These are phyloP conservation scores for Aldabrachelys gigantea DNA, from an alignment of 2,113 vertebrate genomes.

Conservation along the genomic window DNA sequence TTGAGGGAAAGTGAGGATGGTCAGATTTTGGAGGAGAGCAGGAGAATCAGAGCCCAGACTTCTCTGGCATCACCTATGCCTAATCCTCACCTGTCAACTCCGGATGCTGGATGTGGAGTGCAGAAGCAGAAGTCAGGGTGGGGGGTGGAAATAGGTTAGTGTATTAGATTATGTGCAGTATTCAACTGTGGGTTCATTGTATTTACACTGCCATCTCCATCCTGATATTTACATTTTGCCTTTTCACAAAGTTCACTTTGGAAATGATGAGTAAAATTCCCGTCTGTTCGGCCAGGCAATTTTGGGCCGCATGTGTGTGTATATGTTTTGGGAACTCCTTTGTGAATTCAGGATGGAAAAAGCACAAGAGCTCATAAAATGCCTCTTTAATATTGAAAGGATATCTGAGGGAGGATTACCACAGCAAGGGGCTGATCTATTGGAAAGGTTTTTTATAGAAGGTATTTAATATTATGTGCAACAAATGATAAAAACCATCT, in stretches of 20 bases:
- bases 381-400: not conserved
- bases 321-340: rapidly evolving
- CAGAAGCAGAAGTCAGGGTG: not conserved
- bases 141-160: not conserved
- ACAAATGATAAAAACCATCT: constrained; percentile 16
- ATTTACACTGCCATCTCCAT: not conserved
- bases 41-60: not conserved
- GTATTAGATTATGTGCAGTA: rapidly evolving
- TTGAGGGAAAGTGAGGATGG: not conserved
- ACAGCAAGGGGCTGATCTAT: not conserved
- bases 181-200: rapidly evolving
- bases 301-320: rapidly evolving
- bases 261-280: not conserved
- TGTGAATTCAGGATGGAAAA: not conserved
- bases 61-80: not conserved
- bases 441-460: not conserved
- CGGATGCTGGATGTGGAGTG: not conserved
- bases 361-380: not conserved
- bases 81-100: not conserved
- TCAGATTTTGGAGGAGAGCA: not conserved
- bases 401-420: not conserved
- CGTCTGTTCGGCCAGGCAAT: rapidly evolving
- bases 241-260: not conserved
- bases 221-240: not conserved
- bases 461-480: constrained; percentile 18